phyloP scores from a whole-genome alignment of 1,140 invertebrate species.

The Zaprionus davidi region DNA sequence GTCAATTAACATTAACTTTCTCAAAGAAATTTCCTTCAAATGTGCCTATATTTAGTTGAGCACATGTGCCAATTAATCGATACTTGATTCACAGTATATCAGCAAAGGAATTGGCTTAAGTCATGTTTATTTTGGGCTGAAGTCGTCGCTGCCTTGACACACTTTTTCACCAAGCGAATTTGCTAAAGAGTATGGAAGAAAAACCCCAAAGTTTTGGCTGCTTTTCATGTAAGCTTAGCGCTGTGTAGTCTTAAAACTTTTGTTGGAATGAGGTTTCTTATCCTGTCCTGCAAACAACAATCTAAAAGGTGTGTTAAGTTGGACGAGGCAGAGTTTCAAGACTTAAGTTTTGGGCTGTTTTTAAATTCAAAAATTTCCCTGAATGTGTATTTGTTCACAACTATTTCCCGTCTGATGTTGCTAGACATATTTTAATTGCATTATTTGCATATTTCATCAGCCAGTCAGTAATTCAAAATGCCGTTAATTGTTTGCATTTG shows the following conservation, averaged over 20 bases:
- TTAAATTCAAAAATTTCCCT: slow-evolving; percentile 14
- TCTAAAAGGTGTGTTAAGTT: slow-evolving; percentile 14
- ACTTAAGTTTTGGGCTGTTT: background rate
- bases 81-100: slow-evolving; percentile 24
- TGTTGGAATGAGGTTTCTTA: slow-evolving; percentile 31
- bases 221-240: slow-evolving; percentile 36
- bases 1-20: background rate
- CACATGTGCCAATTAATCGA: slow-evolving; percentile 44
- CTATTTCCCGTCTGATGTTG: too few species aligned
- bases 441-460: slow-evolving; percentile 14
- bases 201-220: slow-evolving; percentile 37
- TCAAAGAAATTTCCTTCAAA: background rate
- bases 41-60: background rate
- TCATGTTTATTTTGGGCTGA: slow-evolving; percentile 63
- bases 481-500: slow-evolving; percentile 50
- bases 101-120: slow-evolving; percentile 37
- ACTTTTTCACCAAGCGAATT: slow-evolving; percentile 45
- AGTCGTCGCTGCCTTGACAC: slow-evolving; percentile 58
- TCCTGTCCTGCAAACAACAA: background rate
- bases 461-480: slow-evolving; percentile 34
- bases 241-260: slow-evolving; percentile 53
- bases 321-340: slow-evolving; percentile 21
- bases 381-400: background rate
- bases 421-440: slow-evolving; percentile 27
- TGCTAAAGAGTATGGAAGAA: slow-evolving; percentile 17